Base-by-base conservation (phyloP, 2,888 invertebrate species). In the Erebia ligea region DNA sequence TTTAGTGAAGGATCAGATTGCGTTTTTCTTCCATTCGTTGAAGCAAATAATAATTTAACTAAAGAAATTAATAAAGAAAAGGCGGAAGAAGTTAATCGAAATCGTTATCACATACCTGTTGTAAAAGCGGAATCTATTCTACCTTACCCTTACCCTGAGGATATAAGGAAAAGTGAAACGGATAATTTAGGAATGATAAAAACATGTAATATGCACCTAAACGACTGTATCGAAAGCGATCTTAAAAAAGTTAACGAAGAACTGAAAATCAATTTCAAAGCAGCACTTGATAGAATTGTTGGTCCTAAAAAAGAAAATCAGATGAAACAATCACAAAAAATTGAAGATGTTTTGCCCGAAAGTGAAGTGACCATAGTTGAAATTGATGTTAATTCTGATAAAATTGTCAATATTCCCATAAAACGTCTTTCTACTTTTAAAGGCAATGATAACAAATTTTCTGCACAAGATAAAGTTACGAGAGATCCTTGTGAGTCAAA, bases 221-320 rank as follows among this genome's bases (percentile, higher is more conserved):
- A 86, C 67, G 80, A 83, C 15, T 83, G 81, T 64, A 81, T 90
- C 17, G 86, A 88, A 65, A 86, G 80, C 50, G 86, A 91, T 72
- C 82, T 92, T 2, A 88, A 86, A 73, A 88, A 86, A 78, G 89
- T 86, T 0, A 90, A 90, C 71, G 86, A 86, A 69, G 90, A 92
- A 77, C 72, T 93, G 13, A 90, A 88, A 76, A 65, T 80, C 1
- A 90, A 87, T 58, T 91, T 93, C 72, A 87, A 87, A 79, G 87
- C 89, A 54, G 93, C 92, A 1, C 82, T 93, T 63, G 84, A 88
- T 40, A 84, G 90, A 79, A 90, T 93, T 48, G 85, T 80, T 68
- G 84, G 85, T 11, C 81, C 79, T 58, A 85, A 82, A 71, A 83
- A 76, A 76, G 69, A 74, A 50, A 56, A 62, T 45, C n/a, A 40